Evolutionary conservation across 2,797 vertebrate genomes (phyloP), one percentile per base, ranked within the genome.

Genomic region (Onychomys torridus): DNA sequence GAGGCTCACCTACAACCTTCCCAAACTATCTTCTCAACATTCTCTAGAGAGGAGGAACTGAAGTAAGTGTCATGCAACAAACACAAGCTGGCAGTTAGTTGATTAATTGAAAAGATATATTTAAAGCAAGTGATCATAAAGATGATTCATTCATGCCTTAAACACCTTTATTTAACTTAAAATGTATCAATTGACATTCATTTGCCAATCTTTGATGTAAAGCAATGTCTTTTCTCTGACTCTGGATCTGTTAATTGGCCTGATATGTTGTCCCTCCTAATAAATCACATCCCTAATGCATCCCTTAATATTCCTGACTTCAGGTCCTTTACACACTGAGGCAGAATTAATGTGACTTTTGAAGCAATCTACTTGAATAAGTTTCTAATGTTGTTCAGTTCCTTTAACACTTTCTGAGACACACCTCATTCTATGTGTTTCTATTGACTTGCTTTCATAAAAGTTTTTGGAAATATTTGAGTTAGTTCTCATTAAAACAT

Each of bases 91-190:
- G 55, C 61, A 61, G 16, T 57, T 89, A 83, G 52, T 63, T 96
- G 79, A 95, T 94, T 94, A 89, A 95, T 27, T 69, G 79, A 34
- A 83, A 86, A 92, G 69, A 61, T 84, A 78, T 59, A 71, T 29
- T 67, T 83, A 89, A 97, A 94, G 32, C 40, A 81, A 43, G 40
- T 13, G 55, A 17, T 95, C 93, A 92, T 95, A 94, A 96, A 96
- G 90, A 84, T 97, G 96, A 97, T 96, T 95, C 76, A 95, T 94
- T 75, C 1, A 11, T 37, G 25, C 19, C 61, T 87, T 95, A 81
- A 96, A 83, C 75, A 94, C 88, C 96, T 97, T 94, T 77, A 94
- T 95, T 95, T 96, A 95, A 93, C 19, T 84, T 96, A 97, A 97
- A 97, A 89, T 55, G 81, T 90, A 95, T 87, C 94, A 97, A 95